Conservation (phyloP, 2,888 invertebrate genomes). For the Sminthurides aquaticus region DNA sequence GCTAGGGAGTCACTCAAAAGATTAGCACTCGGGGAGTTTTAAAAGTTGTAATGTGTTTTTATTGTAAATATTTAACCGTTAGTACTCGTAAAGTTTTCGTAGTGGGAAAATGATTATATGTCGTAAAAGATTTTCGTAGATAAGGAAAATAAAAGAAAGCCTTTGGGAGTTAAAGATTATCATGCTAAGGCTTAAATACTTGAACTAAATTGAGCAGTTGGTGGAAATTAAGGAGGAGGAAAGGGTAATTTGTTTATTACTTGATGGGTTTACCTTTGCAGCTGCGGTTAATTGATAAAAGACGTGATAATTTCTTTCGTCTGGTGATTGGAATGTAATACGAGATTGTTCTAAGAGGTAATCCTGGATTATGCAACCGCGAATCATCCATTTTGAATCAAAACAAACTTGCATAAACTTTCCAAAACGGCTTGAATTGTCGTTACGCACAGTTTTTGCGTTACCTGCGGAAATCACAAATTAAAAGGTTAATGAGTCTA, state of each 20-base stretch:
- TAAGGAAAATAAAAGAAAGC: too few species aligned
- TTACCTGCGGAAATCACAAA: constrained; percentile 71
- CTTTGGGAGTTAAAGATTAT: too few species aligned
- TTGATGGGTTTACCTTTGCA: constrained; percentile 55
- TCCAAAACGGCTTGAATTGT: constrained; percentile 89
- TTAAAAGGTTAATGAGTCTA: background rate
- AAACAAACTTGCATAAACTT: constrained; percentile 92
- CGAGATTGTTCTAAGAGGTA: constrained; percentile 83
- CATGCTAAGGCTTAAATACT: too few species aligned
- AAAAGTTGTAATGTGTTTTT: too few species aligned
- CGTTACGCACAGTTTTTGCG: constrained; percentile 85
- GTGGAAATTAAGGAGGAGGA: background rate
- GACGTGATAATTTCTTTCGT: constrained; percentile 84
- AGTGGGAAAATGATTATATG: too few species aligned
- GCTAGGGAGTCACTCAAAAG: too few species aligned
- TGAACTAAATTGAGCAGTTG: too few species aligned
- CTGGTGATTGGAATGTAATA: constrained; percentile 78
- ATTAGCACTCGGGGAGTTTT: too few species aligned
- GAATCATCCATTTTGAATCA: constrained; percentile 78
- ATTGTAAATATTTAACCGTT: too few species aligned
- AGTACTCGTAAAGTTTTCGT: too few species aligned
- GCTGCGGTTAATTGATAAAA: constrained; percentile 86
- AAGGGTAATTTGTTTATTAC: background rate
- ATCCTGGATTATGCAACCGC: constrained; percentile 84
- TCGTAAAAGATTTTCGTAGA: too few species aligned